phyloP scores from a whole-genome alignment of 2,113 vertebrate species.

The Boulengeromyrus knoepffleri region DNA sequence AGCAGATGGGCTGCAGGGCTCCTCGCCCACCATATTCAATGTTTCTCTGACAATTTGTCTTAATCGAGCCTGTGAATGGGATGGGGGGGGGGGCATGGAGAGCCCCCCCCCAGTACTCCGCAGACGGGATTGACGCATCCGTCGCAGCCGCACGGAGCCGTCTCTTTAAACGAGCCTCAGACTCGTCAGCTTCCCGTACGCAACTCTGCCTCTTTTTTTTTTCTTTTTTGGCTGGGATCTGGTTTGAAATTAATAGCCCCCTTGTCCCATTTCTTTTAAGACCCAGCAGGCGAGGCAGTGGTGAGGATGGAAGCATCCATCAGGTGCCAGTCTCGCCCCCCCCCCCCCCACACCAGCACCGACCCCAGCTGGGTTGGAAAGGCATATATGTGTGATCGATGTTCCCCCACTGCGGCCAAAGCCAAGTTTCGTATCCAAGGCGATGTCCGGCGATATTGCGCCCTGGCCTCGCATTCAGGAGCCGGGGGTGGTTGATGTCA shows the following conservation, averaged over 20 bases:
- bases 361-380: slow-evolving; percentile 5
- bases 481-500: neutral
- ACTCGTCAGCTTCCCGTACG: slow-evolving; percentile 48
- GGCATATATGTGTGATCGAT: slow-evolving; percentile 12
- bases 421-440: slow-evolving; percentile 20
- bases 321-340: neutral
- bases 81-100: slow-evolving; percentile 35
- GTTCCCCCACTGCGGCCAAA: neutral
- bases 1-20: neutral
- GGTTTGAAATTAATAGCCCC: slow-evolving; percentile 7
- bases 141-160: slow-evolving; percentile 48
- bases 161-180: slow-evolving; percentile 47
- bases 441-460: neutral
- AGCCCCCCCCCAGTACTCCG: slow-evolving; percentile 3
- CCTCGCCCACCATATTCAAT: neutral
- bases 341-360: neutral
- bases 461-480: neutral
- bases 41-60: neutral
- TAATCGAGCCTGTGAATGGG: neutral
- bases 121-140: slow-evolving; percentile 28
- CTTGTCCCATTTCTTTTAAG: slow-evolving; percentile 12
- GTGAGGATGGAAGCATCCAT: slow-evolving; percentile 3
- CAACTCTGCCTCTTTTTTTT: slow-evolving; percentile 38
- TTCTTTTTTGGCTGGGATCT: slow-evolving; percentile 5
- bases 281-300: neutral